Base-by-base conservation (phyloP, 92 coral and sea anemone species). In the Zoanthus sansibaricus region DNA sequence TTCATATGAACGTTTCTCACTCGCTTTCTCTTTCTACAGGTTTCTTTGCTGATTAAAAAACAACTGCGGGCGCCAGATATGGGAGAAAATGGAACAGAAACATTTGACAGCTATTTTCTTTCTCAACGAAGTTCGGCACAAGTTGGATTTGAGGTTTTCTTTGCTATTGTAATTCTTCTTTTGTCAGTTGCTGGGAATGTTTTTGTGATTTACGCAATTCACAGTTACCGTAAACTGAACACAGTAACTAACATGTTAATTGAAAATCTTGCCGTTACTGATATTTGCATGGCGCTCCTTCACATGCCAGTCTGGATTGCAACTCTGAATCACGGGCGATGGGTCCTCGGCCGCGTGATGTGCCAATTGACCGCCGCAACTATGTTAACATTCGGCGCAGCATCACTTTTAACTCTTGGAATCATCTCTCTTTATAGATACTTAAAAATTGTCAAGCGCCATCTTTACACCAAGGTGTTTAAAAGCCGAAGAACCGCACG, bases 231-330 rank as follows among this genome's bases (percentile, higher is more conserved):
- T 9, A 72, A 92, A 56, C 98, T 94, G 33, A 82, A 92, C 64
- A 89, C 95, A 54, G 74, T 89, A 47, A 92, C 95, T 49, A 94
- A 94, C 75, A 54, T 88, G 15, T 77, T 94, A 42, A 94, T 94
- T 56, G 92, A 94, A 52, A 92, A 92, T 75, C 91, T 94, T 61
- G 94, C 98, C 25, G 72, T 72, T 73, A 94, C 95, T 7, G 95
- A 94, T 86, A 92, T 92, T 17, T 79, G 88, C 45, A 94, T 94
- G 95, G 98, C 98, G 16, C 3, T 78, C 45, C 14, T 90, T 6
- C 92, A 90, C 78, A 92, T 94, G 98, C 98, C 98, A 15, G 90
- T 94, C 71, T 94, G 98, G 98, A 77, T 92, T 62, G 46, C 90
- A 32, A 92, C 92, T 15, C 68, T 94, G 10, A 86, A 89, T 33